Percentiles rank a stretch among this genome's conserved stretches.
phyloP scores from a whole-genome alignment of 2,113 vertebrate genomes.

The Anoura caudifer region DNA sequence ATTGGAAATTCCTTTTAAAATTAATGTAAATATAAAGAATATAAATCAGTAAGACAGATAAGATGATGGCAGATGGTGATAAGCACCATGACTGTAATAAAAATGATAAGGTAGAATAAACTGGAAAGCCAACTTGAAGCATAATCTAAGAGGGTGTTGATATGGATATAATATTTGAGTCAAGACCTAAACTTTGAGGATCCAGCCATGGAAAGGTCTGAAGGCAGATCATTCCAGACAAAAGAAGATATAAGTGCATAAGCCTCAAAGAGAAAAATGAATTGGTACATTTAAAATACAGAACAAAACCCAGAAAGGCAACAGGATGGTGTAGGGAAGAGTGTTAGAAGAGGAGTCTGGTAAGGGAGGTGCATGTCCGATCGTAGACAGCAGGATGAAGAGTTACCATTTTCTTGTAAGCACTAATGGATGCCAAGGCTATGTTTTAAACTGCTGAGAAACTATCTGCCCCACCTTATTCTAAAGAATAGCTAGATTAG shows the following conservation, averaged over 20 bases:
- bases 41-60: background rate
- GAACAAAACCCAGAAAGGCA: background rate
- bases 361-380: background rate
- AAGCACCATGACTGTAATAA: background rate
- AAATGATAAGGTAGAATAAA: background rate
- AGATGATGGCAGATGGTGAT: background rate
- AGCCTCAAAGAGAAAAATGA: background rate
- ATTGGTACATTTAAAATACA: background rate
- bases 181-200: background rate
- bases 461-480: background rate
- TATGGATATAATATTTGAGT: background rate
- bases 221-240: background rate
- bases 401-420: background rate
- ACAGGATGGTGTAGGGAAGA: background rate
- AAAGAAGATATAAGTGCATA: background rate
- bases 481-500: background rate
- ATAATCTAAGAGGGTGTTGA: background rate
- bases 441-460: background rate
- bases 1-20: background rate
- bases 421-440: background rate
- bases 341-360: background rate
- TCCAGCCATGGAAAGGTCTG: background rate
- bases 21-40: background rate
- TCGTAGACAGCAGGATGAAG: background rate
- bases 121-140: background rate